Evolutionary conservation across 2,888 invertebrate genomes (phyloP), one percentile per base, ranked within the genome.

Genomic region (Drepanosiphum platanoidis): DNA sequence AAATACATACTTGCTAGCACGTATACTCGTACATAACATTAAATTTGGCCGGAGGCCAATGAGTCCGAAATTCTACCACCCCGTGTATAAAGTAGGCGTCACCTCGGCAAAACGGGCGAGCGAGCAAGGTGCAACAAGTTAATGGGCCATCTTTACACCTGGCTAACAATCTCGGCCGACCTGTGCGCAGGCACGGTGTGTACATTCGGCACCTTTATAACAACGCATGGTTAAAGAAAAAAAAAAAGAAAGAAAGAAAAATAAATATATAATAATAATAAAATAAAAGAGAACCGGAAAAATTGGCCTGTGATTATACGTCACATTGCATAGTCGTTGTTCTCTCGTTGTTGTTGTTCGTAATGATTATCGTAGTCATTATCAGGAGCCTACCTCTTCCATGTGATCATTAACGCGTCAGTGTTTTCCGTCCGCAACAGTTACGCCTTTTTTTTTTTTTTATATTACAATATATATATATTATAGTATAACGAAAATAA

Each of bases 71-170:
- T 83, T 74, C 61, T 66, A 83, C 27, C 64, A 83, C 74, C 83
- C 83, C 32, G 74, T 64, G 82, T 72, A 39, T 66, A n/a, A 81
- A 82, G 74, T 83, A 83, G 83, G 83, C 83, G 83, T 83, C 46
- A 46, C 74, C 74, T 72, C 82, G 36, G 83, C 83, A 83, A 83
- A 83, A 83, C 74, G 68, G 68, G 36, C 70, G n/a, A 68, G 66
- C 36, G 83, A 83, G 72, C 83, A 83, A 83, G 83, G 83, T 83
- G 83, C 83, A 83, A 83, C 74, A 66, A 83, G 83, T 74, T 83
- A 83, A 83, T 83, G 74, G 74, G 34, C 74, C 61, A 46, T 83
- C 74, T 83, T 83, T 83, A 83, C 83, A 83, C 83, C 83, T 83
- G 83, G 83, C 74, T 75, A 83, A 74, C 74, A 83, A 83, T 74